Percentiles rank a stretch among this genome's conserved stretches.
Evolutionary conservation across 2,797 vertebrate species (phyloP).

Genomic region (Vespertilio murinus): DNA sequence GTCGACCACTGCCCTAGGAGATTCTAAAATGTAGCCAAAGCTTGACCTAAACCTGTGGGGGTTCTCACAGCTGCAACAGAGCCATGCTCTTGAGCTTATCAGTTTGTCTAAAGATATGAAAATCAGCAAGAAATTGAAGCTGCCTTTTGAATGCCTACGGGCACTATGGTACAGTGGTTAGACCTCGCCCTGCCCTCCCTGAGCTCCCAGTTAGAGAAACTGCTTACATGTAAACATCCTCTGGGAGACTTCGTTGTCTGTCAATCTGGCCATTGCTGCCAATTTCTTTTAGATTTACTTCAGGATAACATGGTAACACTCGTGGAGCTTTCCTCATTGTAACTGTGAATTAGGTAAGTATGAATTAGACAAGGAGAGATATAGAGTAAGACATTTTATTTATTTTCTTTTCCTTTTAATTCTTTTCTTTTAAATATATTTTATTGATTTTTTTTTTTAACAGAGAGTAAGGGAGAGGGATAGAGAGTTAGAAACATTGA

Average conservation of each 20-base stretch:
- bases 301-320: not conserved
- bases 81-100: not conserved
- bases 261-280: not conserved
- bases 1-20: not conserved
- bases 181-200: not conserved
- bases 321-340: not conserved
- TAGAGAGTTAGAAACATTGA: too few species aligned
- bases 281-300: not conserved
- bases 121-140: not conserved
- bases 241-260: not conserved
- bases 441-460: too few species aligned
- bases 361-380: not conserved
- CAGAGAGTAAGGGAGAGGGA: too few species aligned
- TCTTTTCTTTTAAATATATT: not conserved
- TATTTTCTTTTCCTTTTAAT: not conserved
- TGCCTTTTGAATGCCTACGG: not conserved
- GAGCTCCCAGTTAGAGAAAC: not conserved
- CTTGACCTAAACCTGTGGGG: not conserved
- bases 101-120: not conserved
- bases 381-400: not conserved
- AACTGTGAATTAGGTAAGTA: not conserved
- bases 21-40: not conserved
- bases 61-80: not conserved
- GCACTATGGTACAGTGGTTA: accelerated
- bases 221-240: not conserved